Percentiles rank a stretch among this genome's conserved stretches.
Evolutionary conservation across 1,140 invertebrate genomes (phyloP).

Genomic region (Berghia stephanieae): DNA sequence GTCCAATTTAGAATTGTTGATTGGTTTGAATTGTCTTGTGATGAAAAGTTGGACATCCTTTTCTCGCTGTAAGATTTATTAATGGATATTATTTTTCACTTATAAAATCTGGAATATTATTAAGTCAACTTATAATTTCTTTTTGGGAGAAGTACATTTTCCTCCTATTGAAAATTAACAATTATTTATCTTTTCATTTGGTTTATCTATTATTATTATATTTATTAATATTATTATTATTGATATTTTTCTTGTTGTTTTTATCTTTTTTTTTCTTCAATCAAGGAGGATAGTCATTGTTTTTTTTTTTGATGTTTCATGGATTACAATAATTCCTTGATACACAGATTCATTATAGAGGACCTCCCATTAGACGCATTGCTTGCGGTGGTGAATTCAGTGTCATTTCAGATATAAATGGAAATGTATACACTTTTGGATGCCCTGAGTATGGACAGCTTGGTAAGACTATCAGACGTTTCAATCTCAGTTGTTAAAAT

Average conservation of each 20-base stretch:
- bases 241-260: background rate
- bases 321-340: background rate
- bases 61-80: too few species aligned
- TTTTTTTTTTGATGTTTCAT: background rate
- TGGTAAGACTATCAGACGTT: slow-evolving; percentile 67
- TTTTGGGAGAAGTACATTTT: too few species aligned
- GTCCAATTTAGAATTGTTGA: too few species aligned
- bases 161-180: too few species aligned
- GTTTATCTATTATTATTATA: background rate
- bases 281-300: background rate
- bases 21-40: too few species aligned
- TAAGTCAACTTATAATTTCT: too few species aligned
- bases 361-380: slow-evolving; percentile 82
- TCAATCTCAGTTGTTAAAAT: background rate
- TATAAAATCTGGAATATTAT: too few species aligned
- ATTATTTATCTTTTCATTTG: background rate
- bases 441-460: slow-evolving; percentile 91
- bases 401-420: slow-evolving; percentile 88
- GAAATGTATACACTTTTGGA: slow-evolving; percentile 89
- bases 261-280: background rate
- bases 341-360: slow-evolving; percentile 68
- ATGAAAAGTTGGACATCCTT: too few species aligned
- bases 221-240: background rate
- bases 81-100: too few species aligned
- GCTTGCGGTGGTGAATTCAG: slow-evolving; percentile 92